These are phyloP conservation scores for Chrysodeixis includens DNA, from an alignment of 2,888 invertebrate species.

Conservation along the genomic window DNA sequence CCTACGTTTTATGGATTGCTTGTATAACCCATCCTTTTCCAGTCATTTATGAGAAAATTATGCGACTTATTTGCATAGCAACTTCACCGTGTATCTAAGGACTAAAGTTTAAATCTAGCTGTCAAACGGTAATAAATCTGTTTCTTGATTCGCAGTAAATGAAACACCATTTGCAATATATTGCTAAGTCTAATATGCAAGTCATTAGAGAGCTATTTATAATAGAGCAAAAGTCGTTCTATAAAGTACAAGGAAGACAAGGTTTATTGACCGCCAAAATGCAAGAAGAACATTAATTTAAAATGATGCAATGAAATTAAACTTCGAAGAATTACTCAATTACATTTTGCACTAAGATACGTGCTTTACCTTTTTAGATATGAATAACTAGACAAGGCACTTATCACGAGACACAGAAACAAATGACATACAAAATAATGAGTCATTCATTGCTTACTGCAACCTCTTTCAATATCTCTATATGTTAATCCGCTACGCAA, in stretches of 20 bases:
- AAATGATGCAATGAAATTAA: background rate
- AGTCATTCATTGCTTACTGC: background rate
- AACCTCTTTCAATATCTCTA: background rate
- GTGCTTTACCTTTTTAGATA: background rate
- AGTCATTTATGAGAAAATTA: conserved; percentile 6
- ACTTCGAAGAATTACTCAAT: background rate
- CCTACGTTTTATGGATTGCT: conserved; percentile 19
- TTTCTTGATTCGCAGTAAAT: background rate
- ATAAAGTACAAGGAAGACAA: background rate
- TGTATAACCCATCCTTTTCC: conserved; percentile 19
- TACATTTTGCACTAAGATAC: background rate
- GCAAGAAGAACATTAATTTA: conserved; percentile 1
- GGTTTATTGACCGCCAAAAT: background rate
- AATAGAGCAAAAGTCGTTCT: background rate
- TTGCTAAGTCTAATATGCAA: background rate
- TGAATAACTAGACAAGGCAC: background rate
- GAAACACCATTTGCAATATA: background rate
- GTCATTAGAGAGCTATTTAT: background rate
- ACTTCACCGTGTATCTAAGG: background rate
- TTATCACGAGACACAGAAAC: background rate
- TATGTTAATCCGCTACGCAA: background rate
- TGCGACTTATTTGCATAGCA: conserved; percentile 7
- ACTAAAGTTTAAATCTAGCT: background rate
- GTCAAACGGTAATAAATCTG: background rate
- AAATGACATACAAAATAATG: background rate